Evolutionary conservation across 2,113 vertebrate species (phyloP).

Genomic region (Anser brachyrhynchus): DNA sequence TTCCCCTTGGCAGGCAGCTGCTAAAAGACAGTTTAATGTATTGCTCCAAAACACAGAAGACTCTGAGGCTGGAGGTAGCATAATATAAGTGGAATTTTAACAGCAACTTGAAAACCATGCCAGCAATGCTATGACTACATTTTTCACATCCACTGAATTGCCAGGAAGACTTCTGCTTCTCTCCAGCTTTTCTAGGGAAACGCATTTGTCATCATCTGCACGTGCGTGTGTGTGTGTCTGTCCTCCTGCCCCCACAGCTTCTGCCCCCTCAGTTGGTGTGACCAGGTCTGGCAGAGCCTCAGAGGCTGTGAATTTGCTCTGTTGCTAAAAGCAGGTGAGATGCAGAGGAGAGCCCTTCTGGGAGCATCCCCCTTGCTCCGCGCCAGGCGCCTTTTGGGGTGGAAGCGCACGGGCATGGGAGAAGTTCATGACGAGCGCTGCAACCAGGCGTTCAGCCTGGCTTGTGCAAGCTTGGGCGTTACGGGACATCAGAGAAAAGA

Average conservation of each 20-base stretch:
- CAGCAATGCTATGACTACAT: conserved; percentile 33
- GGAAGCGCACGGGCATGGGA: background rate
- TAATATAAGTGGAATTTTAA: conserved; percentile 62
- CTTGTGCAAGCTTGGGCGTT: background rate
- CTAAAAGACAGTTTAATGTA: conserved; percentile 50
- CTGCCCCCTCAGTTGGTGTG: background rate
- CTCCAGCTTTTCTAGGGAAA: conserved; percentile 42
- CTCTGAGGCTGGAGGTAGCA: conserved; percentile 41
- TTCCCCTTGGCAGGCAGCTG: conserved; percentile 55
- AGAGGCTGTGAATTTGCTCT: background rate
- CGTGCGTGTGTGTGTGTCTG: background rate
- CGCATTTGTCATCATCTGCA: background rate
- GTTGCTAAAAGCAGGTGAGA: background rate
- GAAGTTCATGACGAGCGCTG: background rate
- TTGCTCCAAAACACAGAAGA: conserved; percentile 49
- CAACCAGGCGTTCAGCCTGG: background rate
- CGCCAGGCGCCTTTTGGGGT: background rate
- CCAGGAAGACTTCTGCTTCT: conserved; percentile 34
- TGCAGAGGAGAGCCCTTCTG: background rate
- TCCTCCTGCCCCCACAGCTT: background rate
- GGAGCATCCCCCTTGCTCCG: background rate
- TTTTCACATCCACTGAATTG: conserved; percentile 9
- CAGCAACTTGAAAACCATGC: conserved; percentile 47
- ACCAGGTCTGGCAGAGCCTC: background rate
- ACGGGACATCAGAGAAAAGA: background rate